These are phyloP conservation scores for Rapana venosa DNA, from an alignment of 2,888 invertebrate genomes.

Conservation along the genomic window DNA sequence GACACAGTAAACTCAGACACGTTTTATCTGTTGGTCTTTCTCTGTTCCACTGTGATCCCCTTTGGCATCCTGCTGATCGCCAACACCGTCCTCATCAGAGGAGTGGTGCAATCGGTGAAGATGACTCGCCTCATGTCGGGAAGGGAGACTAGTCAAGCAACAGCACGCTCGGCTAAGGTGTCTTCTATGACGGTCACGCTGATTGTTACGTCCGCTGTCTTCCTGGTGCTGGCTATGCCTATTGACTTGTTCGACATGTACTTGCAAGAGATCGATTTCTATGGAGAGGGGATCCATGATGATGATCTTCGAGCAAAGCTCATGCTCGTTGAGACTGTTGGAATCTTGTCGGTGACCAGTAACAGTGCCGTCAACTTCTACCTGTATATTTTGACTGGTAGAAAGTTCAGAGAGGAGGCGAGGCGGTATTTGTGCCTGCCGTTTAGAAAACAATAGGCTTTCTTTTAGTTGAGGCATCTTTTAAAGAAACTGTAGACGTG, in stretches of 20 bases:
- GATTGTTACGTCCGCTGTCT: not conserved
- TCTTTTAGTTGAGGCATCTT: too few species aligned
- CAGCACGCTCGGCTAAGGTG: not conserved
- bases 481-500: too few species aligned
- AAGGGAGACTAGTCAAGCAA: not conserved
- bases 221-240: not conserved
- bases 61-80: not conserved
- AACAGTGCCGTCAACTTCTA: not conserved
- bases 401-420: not conserved
- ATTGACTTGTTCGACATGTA: not conserved
- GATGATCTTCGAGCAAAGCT: not conserved
- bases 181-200: conserved; percentile 10
- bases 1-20: too few species aligned
- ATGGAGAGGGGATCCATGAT: not conserved
- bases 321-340: not conserved
- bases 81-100: not conserved
- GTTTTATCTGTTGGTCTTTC: too few species aligned
- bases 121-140: not conserved
- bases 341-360: not conserved
- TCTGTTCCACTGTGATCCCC: not conserved
- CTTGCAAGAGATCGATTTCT: not conserved
- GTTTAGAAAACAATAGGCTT: too few species aligned
- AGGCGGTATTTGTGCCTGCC: not conserved
- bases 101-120: not conserved
- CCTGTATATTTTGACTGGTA: conserved; percentile 4